Base-by-base conservation (phyloP, 2,113 vertebrate genomes). In the Rhegmatorhina hoffmannsi region DNA sequence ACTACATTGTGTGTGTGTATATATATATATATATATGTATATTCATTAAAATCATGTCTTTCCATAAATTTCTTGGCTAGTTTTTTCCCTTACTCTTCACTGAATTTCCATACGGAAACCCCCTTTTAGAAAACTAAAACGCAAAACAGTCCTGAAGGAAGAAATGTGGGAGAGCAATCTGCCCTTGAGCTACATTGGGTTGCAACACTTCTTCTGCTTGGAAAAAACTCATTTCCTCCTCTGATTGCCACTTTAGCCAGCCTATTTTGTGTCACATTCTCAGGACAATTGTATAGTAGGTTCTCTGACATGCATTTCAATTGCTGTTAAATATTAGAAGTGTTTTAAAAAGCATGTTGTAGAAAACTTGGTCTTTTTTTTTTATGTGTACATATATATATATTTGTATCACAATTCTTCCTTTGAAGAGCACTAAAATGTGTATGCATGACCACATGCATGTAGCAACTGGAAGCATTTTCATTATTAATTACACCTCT, bases 221-320 rank as follows among this genome's bases (percentile, higher is more conserved):
- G 95, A 94, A 95, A 97, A 96, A 97, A 76, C 53, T 96, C 38
- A 97, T 98, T 98, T 98, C 97, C 97, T 97, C 92, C 96, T 92
- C 88, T 97, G 95, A 94, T 90, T 98, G 91, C 95, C 89, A 82
- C 92, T 97, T 97, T 97, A 97, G 97, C 87, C 97, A 95, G 86
- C 52, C 60, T 90, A 95, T 97, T 96, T 97, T 96, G 81, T 96
- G 83, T 92, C 79, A 95, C 29, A 19, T 94, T 94, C 69, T 87
- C 95, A 89, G 56, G 77, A 69, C 43, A 95, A 55, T 50, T 85
- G 19, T 81, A 62, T 56, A 47, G 29, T 78, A 55, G 53, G 84
- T 72, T 95, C 74, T 94, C 74, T 87, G 92, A 89, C 44, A 33
- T 44, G 68, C 43, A 76, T 77, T 89, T 52, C 11, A 68, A 75